Conservation (phyloP, 30 jellyfish, hydroid and myxozoan species). For the Turritopsis rubra region DNA sequence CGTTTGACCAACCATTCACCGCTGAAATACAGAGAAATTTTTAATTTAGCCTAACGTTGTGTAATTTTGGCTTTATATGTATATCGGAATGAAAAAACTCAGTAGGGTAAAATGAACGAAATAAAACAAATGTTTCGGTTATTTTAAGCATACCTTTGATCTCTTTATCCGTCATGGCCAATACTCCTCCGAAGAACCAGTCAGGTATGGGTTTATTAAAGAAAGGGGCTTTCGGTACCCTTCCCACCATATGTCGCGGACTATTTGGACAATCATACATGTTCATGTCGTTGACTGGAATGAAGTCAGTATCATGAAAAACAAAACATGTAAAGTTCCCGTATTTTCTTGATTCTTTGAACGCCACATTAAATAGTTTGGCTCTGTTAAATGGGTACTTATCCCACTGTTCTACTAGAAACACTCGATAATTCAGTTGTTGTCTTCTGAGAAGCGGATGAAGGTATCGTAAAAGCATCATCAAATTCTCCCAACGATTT, state of each 20-base stretch:
- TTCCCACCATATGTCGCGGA: background rate
- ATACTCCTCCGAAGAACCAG: no score
- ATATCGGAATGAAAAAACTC: no score
- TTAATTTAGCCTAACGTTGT: no score
- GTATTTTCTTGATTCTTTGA: background rate
- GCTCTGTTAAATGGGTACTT: background rate
- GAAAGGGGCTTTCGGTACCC: background rate
- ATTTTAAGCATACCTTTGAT: no score
- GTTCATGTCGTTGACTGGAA: background rate
- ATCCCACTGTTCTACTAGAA: slow-evolving; percentile 2
- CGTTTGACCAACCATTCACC: slow-evolving; percentile 7
- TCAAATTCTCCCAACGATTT: background rate
- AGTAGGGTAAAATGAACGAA: no score
- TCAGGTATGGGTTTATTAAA: background rate
- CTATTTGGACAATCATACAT: background rate
- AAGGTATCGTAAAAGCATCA: background rate
- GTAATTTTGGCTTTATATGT: no score
- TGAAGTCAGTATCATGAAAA: background rate
- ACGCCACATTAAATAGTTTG: background rate
- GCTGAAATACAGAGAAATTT: no score
- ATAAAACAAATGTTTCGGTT: no score
- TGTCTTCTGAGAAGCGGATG: background rate
- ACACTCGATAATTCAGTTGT: background rate
- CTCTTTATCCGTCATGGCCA: no score
- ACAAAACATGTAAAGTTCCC: background rate